Evolutionary conservation across 2,888 invertebrate species (phyloP).

Genomic region (Pollenia griseotomentosa): DNA sequence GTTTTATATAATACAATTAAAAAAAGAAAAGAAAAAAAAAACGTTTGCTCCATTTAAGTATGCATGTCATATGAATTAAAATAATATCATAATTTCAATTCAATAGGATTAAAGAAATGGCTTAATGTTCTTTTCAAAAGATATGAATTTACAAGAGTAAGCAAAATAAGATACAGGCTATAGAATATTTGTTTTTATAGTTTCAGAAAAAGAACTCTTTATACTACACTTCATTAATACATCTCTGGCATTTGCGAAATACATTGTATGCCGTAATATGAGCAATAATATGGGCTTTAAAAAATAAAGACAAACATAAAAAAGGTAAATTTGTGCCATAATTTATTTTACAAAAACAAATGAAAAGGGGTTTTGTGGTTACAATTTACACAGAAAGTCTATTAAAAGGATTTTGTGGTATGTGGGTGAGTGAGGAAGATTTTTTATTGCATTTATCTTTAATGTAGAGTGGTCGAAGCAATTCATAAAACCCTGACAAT

Average conservation of each 20-base stretch:
- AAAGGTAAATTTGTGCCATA: slow-evolving; percentile 10
- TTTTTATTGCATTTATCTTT: slow-evolving; percentile 10
- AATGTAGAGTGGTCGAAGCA: slow-evolving; percentile 31
- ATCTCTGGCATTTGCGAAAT: slow-evolving; percentile 4
- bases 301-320: background rate
- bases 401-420: background rate
- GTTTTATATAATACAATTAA: background rate
- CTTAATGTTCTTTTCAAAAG: slow-evolving; percentile 19
- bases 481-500: slow-evolving; percentile 56
- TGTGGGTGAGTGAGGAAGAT: background rate
- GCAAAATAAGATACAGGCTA: background rate
- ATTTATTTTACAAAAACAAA: slow-evolving; percentile 31
- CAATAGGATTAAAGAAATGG: slow-evolving; percentile 41
- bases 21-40: background rate
- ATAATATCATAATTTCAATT: slow-evolving; percentile 27
- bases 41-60: slow-evolving; percentile 8
- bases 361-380: slow-evolving; percentile 19
- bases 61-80: background rate
- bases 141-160: background rate
- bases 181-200: background rate
- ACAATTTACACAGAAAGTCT: slow-evolving; percentile 10
- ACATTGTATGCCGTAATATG: background rate
- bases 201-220: background rate
- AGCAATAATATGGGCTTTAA: background rate
- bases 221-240: background rate